Evolutionary conservation across 2,888 invertebrate genomes (phyloP).

Genomic region (Molorchus minor): DNA sequence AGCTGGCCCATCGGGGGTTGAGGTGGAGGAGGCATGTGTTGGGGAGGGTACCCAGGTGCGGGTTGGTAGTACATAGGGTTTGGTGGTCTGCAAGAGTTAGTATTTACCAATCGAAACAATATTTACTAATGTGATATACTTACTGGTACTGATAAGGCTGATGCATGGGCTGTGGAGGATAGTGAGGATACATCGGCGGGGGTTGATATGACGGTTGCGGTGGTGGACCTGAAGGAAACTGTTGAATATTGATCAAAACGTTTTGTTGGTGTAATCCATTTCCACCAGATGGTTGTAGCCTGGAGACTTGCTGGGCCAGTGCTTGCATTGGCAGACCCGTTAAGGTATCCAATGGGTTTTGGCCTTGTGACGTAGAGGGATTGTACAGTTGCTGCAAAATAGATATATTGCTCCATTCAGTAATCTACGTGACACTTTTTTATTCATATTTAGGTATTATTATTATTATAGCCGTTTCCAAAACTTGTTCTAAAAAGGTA

Average conservation of each 20-base stretch:
- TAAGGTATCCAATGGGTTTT: slow-evolving; percentile 53
- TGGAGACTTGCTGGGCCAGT: slow-evolving; percentile 63
- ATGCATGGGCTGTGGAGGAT: slow-evolving; percentile 59
- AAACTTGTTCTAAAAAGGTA: too few species aligned
- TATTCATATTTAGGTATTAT: too few species aligned
- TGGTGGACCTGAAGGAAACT: slow-evolving; percentile 66
- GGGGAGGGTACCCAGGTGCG: slow-evolving; percentile 60
- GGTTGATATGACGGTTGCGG: slow-evolving; percentile 62
- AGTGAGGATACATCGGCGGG: slow-evolving; percentile 61
- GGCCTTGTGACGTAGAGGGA: slow-evolving; percentile 46
- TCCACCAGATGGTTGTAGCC: slow-evolving; percentile 54
- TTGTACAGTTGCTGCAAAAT: slow-evolving; percentile 57
- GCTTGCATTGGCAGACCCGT: slow-evolving; percentile 63
- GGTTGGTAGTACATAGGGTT: slow-evolving; percentile 59
- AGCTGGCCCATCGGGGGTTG: slow-evolving; percentile 59
- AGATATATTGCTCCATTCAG: too few species aligned
- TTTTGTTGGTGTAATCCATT: slow-evolving; percentile 69
- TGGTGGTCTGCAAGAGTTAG: slow-evolving; percentile 51
- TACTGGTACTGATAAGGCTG: slow-evolving; percentile 58
- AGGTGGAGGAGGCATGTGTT: slow-evolving; percentile 56
- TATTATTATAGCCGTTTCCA: too few species aligned
- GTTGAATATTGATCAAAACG: slow-evolving; percentile 72
- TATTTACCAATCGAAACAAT: too few species aligned
- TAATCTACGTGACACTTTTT: too few species aligned
- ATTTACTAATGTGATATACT: slow-evolving; percentile 42